Evolutionary conservation across 2,888 invertebrate genomes (phyloP).

Genomic region (Drosophila niveifrons): DNA sequence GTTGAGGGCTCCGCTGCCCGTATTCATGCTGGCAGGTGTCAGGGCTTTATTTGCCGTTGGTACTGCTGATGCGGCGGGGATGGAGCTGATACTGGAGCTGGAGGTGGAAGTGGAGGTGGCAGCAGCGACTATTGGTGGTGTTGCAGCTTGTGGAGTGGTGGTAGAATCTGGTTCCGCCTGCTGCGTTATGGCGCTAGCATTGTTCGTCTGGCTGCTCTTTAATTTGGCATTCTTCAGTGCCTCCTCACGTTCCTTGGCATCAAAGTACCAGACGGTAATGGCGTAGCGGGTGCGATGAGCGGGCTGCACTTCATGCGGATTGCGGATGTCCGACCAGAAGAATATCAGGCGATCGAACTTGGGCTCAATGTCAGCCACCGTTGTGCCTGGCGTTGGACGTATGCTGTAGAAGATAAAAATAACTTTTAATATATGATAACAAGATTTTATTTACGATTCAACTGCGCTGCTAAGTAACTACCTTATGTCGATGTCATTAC

Average conservation of each 20-base stretch:
- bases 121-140: constrained; percentile 24
- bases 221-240: constrained; percentile 86
- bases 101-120: constrained; percentile 10
- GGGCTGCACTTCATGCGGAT: constrained; percentile 98
- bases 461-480: neutral
- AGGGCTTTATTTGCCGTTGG: constrained; percentile 41
- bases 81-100: constrained; percentile 15
- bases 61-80: constrained; percentile 19
- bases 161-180: constrained; percentile 63
- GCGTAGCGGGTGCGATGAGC: constrained; percentile 95
- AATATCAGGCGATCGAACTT: constrained; percentile 96
- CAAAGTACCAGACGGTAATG: constrained; percentile 97
- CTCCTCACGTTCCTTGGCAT: constrained; percentile 92
- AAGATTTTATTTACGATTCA: neutral
- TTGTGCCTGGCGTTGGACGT: constrained; percentile 94
- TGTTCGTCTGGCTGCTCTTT: constrained; percentile 63
- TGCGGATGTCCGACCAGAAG: constrained; percentile 98
- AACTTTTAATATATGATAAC: neutral
- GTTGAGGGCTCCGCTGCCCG: constrained; percentile 57
- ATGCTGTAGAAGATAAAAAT: constrained; percentile 86
- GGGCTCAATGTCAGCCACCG: constrained; percentile 96
- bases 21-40: constrained; percentile 62
- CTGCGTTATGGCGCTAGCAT: constrained; percentile 46
- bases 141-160: constrained; percentile 43
- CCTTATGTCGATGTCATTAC: neutral